Evolutionary conservation across 1,140 invertebrate genomes (phyloP), one percentile per base, ranked within the genome.

Genomic region (Drosophila mauritiana): DNA sequence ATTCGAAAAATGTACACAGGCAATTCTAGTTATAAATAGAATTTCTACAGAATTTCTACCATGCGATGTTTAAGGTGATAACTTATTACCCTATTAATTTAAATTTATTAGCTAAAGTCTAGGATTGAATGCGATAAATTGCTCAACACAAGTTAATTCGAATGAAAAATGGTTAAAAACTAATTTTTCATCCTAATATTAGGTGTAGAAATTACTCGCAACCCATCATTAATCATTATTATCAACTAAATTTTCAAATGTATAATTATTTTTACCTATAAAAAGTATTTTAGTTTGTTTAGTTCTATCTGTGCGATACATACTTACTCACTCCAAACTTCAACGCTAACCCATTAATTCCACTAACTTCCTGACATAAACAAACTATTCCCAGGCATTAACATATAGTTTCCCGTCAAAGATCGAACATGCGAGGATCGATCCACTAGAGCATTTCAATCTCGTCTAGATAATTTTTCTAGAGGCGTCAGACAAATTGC

Each of bases 401-500:
- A 27, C 34, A 46, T 10, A 62, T 17, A 34, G 11, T 5, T 43
- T 6, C 34, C 25, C 3, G 6, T 39, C 6, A 12, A 27, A 31
- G 10, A 25, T 20, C 10, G 10, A 65, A 64, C 31, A 31, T 27
- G 3, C 42, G 5, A 20, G 15, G n/a, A 40, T 58, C 17, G 8
- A 11, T 17, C 8, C 31, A 10, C 31, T 34, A 68, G 67, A 36
- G 67, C 56, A 70, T 70, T 22, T 37, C 34, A 12, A 36, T 57
- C 27, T 70, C 67, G 64, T 15, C 51, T 34, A 70, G 55, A 31
- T 56, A 20, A 48, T 40, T 70, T 36, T 49, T 53, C 73, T 20
- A 67, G 36, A 49, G 39, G 55, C 65, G 37, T 31, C 56, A 67
- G 63, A 48, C 56, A 37, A 69, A 74, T 78, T 86, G 83, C 86